Evolutionary conservation across 2,797 vertebrate genomes (phyloP).

Genomic region (Poecilia picta): DNA sequence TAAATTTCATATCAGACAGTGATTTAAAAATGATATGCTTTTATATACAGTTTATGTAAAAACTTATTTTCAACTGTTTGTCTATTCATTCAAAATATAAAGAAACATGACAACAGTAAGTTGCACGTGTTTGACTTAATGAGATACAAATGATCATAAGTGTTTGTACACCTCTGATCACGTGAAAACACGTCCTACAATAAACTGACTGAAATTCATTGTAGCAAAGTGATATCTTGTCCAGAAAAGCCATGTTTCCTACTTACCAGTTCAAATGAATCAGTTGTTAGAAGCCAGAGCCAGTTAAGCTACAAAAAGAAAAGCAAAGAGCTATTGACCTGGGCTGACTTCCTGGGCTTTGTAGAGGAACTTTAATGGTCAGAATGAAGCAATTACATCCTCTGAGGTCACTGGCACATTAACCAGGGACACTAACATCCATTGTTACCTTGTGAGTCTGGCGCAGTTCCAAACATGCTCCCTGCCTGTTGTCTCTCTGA

Average conservation of each 20-base stretch:
- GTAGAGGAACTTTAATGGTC: slow-evolving; percentile 32
- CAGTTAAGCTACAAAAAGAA: not conserved
- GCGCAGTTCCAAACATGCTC: slow-evolving; percentile 35
- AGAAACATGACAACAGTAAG: not conserved
- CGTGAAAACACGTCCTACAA: no score
- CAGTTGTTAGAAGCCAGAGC: slow-evolving; percentile 12
- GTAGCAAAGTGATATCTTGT: not conserved
- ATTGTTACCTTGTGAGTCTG: slow-evolving; percentile 58
- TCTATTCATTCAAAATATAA: not conserved
- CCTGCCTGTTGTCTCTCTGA: slow-evolving; percentile 28
- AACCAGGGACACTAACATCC: slow-evolving; percentile 51
- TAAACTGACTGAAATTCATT: no score
- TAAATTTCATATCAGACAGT: not conserved
- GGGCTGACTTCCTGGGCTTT: slow-evolving; percentile 41
- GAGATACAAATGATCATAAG: not conserved
- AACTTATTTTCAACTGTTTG: not conserved
- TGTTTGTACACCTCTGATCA: not conserved
- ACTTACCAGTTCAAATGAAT: slow-evolving; percentile 9
- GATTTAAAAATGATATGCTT: not conserved
- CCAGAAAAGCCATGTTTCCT: not conserved
- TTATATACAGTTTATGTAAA: not conserved
- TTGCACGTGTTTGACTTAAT: not conserved
- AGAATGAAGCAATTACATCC: slow-evolving; percentile 38
- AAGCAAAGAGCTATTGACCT: slow-evolving; percentile 19
- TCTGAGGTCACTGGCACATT: slow-evolving; percentile 44